phyloP scores from a whole-genome alignment of 2,888 invertebrate genomes.

The Ichneumoninae sp. region DNA sequence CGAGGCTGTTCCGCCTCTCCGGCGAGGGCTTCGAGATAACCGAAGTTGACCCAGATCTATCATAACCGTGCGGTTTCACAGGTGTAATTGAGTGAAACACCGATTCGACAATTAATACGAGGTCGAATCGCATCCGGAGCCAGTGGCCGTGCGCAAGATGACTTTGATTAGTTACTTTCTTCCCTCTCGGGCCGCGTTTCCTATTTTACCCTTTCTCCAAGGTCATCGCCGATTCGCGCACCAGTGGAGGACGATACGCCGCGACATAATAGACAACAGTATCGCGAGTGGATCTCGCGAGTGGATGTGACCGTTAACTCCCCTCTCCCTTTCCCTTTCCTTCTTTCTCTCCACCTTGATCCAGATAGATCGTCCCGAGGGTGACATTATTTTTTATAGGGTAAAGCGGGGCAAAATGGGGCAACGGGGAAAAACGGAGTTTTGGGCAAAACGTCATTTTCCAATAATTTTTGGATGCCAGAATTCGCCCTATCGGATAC shows the following conservation, averaged over 20 bases:
- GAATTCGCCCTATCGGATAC: too few species aligned
- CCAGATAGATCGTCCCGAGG: background rate
- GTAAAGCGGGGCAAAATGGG: too few species aligned
- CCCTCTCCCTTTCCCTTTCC: background rate
- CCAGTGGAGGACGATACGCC: background rate
- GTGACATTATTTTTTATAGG: conserved; percentile 5
- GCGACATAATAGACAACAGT: background rate
- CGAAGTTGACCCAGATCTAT: conserved; percentile 4
- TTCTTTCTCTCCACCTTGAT: background rate
- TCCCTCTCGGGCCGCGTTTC: background rate
- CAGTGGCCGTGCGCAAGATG: conserved; percentile 28
- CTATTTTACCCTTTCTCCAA: background rate
- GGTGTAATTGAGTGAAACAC: background rate
- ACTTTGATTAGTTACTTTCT: conserved; percentile 2
- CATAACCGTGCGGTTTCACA: conserved; percentile 2
- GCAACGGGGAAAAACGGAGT: too few species aligned
- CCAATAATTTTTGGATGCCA: too few species aligned
- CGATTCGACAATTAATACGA: conserved; percentile 18
- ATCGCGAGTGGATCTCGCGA: conserved; percentile 15
- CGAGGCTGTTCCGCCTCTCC: background rate
- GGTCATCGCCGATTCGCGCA: conserved; percentile 19
- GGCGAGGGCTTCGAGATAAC: background rate
- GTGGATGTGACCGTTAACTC: background rate
- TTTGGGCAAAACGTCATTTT: too few species aligned
- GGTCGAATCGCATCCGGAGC: conserved; percentile 2